Evolutionary conservation across 2,888 invertebrate species (phyloP), one percentile per base, ranked within the genome.

Genomic region (Hydrotaea cyrtoneurina): DNA sequence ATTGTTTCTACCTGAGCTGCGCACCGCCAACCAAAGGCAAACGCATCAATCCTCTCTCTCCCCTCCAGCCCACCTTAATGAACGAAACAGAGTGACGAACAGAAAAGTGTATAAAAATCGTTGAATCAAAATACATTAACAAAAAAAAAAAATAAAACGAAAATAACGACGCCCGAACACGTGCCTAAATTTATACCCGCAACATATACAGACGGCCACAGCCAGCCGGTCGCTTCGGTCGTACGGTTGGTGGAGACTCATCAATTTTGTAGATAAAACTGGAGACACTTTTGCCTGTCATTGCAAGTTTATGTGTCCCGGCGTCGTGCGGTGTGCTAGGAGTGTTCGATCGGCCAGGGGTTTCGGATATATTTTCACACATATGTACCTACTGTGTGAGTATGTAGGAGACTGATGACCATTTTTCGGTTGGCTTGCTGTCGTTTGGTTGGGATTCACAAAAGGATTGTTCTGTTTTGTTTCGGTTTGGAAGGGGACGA

Each of bases 241-340:
- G 17, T 23, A 59, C 62, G 71, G 50, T 62, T 80, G 75, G 69
- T 26, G 80, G 76, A 87, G 86, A 83, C 87, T 87, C 87, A 87
- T 87, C 87, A 87, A 87, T 87, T 87, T 87, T 87, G 85, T 87
- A 87, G 87, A 87, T 87, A 86, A 86, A 84, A 81, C 84, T 81
- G 84, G 86, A 86, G 83, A 83, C 85, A 86, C 83, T 85, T 85
- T 85, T 64, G 80, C 66, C 82, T 78, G 78, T 86, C 84, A 75
- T 64, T 80, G 46, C 72, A 75, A 86, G 74, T 83, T 81, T 81
- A 77, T 86, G 74, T 50, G 69, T 2, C 19, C 46, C 17, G 19
- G 31, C 31, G 31, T 7, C 2, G 7, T 31, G 31, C 7, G 31
- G 31, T 7, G n/a, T n/a, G n/a, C n/a, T n/a, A n/a, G 31, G 31